Percentiles rank a stretch among this genome's conserved stretches.
Evolutionary conservation across 35 echinoderm and acorn worm species (phyloP).

Genomic region (Ophioderma brevispina): DNA sequence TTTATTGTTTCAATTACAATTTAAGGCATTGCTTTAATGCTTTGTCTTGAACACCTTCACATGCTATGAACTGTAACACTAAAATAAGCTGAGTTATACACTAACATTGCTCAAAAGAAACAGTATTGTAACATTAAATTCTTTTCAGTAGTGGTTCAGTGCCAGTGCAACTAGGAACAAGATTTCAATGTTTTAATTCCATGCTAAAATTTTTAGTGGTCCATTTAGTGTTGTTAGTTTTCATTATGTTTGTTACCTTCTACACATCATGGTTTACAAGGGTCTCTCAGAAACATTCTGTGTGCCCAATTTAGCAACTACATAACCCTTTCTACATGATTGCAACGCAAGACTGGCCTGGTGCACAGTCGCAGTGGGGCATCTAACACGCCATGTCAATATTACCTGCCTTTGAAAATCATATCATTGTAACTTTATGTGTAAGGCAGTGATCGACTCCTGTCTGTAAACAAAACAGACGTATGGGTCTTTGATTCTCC

Average conservation of each 20-base stretch:
- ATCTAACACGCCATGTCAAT: conserved; percentile 28
- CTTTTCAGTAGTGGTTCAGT: too few species aligned
- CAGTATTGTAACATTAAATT: too few species aligned
- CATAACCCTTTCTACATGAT: conserved; percentile 51
- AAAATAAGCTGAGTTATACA: too few species aligned
- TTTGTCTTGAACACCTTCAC: too few species aligned
- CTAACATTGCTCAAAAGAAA: too few species aligned
- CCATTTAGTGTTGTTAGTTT: too few species aligned
- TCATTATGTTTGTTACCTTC: neutral
- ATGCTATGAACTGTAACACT: too few species aligned
- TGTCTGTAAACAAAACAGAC: neutral
- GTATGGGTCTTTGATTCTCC: conserved; percentile 8
- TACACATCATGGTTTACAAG: neutral
- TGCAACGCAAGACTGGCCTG: conserved; percentile 22
- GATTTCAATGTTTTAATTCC: too few species aligned
- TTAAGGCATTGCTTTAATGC: too few species aligned
- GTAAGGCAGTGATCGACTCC: conserved; percentile 12
- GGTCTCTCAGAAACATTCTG: neutral
- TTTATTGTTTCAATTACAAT: too few species aligned
- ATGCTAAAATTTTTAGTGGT: too few species aligned
- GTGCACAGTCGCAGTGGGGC: conserved; percentile 22
- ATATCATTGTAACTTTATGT: neutral
- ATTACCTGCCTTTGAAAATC: neutral
- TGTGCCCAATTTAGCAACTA: neutral
- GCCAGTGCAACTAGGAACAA: too few species aligned